Percentiles rank a stretch among this genome's conserved stretches.
Conservation (phyloP, 2,797 vertebrate species). For the Acanthurus tractus region DNA sequence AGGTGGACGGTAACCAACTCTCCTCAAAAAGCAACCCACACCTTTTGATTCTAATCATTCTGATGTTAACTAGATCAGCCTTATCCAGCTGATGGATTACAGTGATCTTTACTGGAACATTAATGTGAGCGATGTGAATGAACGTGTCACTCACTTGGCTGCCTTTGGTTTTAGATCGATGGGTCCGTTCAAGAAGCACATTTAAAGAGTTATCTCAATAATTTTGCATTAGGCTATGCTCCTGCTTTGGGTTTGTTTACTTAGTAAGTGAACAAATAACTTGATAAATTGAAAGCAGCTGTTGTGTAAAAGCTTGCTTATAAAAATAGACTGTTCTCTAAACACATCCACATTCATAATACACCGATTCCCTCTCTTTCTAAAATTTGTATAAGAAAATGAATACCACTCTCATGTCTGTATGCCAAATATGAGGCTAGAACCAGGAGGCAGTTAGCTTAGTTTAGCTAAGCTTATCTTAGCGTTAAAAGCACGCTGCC, state of each 20-base stretch:
- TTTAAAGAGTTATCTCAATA: neutral
- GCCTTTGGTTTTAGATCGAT: no score
- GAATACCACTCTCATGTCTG: no score
- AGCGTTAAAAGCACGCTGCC: no score
- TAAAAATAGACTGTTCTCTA: no score
- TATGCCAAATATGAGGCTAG: no score
- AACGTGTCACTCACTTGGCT: neutral
- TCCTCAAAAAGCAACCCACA: neutral
- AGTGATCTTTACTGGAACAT: neutral
- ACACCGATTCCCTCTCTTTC: no score
- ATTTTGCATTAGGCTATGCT: neutral
- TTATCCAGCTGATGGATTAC: slow-evolving; percentile 5
- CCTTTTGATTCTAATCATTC: neutral
- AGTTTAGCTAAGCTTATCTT: no score
- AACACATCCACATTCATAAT: no score
- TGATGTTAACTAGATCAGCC: neutral
- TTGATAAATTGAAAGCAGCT: neutral
- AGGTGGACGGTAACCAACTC: neutral
- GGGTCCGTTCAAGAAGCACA: neutral
- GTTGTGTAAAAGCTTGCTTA: no score
- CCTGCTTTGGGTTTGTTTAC: neutral
- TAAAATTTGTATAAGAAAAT: no score
- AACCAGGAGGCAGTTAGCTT: neutral
- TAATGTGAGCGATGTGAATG: neutral
- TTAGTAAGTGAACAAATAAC: neutral